Conservation (phyloP, 2,113 vertebrate species). For the Calonectris borealis region DNA sequence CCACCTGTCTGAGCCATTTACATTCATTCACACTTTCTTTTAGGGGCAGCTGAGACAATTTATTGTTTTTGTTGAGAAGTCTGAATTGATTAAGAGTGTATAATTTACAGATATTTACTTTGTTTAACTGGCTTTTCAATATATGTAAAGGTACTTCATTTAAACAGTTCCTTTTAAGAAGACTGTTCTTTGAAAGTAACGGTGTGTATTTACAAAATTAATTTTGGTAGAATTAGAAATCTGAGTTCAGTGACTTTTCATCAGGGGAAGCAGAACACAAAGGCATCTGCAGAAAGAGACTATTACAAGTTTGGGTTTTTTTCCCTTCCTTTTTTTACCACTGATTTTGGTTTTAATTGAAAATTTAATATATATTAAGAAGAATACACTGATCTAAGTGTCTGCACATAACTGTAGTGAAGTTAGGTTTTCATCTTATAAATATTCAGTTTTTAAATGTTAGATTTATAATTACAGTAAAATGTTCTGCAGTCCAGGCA, state of each 20-base stretch:
- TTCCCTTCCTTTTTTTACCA: not conserved
- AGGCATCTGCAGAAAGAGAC: not conserved
- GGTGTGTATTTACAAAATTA: not conserved
- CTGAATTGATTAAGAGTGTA: not conserved
- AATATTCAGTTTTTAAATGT: not conserved
- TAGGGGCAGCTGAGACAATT: not conserved
- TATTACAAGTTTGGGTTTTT: fast-evolving
- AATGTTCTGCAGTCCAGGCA: not conserved
- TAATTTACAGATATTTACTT: not conserved
- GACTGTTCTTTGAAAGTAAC: not conserved
- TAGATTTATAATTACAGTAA: not conserved
- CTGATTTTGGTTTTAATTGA: not conserved
- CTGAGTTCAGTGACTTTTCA: not conserved
- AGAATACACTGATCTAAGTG: not conserved
- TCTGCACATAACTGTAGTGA: not conserved
- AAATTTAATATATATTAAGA: not conserved
- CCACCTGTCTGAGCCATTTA: conserved; percentile 7
- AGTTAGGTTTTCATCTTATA: not conserved
- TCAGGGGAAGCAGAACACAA: not conserved
- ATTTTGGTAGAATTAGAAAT: not conserved
- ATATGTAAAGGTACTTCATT: not conserved
- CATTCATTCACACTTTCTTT: conserved; percentile 30
- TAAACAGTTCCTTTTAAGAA: not conserved
- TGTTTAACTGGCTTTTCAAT: not conserved
- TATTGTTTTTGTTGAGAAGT: not conserved